Evolutionary conservation across 2,888 invertebrate species (phyloP).

Genomic region (Chloroclystis v-ata): DNA sequence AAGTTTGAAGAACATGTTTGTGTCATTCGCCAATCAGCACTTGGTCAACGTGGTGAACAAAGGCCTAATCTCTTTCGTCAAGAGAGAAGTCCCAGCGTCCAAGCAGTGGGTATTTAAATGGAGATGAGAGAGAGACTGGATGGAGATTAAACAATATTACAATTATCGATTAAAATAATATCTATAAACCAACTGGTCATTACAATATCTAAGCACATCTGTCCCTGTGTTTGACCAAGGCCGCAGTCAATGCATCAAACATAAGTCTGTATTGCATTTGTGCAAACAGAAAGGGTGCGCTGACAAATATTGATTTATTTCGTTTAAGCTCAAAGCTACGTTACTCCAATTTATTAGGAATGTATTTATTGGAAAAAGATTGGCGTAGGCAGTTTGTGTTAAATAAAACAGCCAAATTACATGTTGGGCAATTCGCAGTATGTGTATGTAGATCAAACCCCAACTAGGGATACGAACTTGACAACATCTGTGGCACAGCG

Average conservation of each 20-base stretch:
- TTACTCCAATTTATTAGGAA: conserved; percentile 20
- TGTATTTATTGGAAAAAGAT: conserved; percentile 1
- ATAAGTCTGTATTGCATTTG: conserved; percentile 45
- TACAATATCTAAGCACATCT: conserved; percentile 11
- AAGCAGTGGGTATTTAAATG: no score
- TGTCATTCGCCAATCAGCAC: no score
- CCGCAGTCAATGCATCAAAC: conserved; percentile 46
- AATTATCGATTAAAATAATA: not conserved
- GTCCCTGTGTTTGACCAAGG: conserved; percentile 24
- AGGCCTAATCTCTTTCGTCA: no score
- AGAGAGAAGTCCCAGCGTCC: no score
- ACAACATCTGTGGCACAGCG: no score
- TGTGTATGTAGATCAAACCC: no score
- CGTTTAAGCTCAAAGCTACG: conserved; percentile 27
- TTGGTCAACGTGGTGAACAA: no score
- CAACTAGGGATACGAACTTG: no score
- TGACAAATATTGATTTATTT: conserved; percentile 65
- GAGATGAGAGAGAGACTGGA: no score
- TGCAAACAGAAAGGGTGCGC: conserved; percentile 62
- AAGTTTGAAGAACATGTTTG: no score
- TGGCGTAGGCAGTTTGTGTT: not conserved
- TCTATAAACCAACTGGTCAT: not conserved
- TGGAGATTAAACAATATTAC: no score
- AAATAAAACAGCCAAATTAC: not conserved
- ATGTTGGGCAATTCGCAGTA: no score